Evolutionary conservation across 2,113 vertebrate genomes (phyloP).

Genomic region (Daubentonia madagascariensis): DNA sequence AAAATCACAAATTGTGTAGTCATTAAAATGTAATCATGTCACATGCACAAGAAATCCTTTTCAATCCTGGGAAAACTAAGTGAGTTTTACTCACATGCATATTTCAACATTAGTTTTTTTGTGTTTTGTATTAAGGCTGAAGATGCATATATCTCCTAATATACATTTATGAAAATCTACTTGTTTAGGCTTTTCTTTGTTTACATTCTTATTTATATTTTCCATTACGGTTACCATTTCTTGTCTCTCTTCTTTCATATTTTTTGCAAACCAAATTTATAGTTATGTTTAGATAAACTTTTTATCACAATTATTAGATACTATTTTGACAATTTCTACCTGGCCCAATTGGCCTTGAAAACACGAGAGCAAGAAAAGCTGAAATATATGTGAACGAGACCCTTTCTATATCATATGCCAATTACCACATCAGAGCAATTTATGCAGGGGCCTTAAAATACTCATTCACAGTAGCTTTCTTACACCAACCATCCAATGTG

Average conservation of each 20-base stretch:
- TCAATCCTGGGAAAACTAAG: background rate
- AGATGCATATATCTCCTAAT: background rate
- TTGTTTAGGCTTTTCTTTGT: background rate
- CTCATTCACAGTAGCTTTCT: conserved; percentile 52
- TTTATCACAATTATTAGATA: background rate
- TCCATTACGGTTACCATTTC: background rate
- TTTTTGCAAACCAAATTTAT: background rate
- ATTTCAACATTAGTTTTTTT: conserved; percentile 2
- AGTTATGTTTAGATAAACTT: background rate
- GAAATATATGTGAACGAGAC: background rate
- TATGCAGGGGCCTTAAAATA: conserved; percentile 29
- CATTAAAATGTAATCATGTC: background rate
- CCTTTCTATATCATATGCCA: background rate
- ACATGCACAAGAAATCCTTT: background rate
- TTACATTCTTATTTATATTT: background rate
- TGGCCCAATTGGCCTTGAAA: conserved; percentile 3
- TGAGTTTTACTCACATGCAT: background rate
- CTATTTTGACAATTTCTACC: conserved; percentile 7
- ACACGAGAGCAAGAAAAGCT: background rate
- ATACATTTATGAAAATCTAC: background rate
- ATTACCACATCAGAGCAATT: conserved; percentile 8
- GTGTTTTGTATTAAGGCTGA: background rate
- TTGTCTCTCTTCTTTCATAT: background rate
- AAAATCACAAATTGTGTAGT: background rate
- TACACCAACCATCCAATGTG: background rate